phyloP scores from a whole-genome alignment of 2,888 invertebrate genomes.

The Amaurobius ferox region DNA sequence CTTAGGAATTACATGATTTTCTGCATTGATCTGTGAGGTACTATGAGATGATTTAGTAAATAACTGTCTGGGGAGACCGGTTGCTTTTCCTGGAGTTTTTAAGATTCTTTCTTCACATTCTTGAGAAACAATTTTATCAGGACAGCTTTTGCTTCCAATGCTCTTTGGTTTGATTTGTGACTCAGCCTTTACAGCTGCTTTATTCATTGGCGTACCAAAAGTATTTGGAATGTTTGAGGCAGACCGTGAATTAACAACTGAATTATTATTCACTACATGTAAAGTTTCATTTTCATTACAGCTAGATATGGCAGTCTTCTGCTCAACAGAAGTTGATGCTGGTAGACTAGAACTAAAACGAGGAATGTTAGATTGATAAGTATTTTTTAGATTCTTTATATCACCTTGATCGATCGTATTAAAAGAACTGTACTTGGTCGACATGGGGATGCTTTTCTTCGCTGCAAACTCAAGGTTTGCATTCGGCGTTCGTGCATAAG shows the following conservation, averaged over 20 bases:
- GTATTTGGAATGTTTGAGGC: conserved; percentile 43
- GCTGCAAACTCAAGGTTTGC: conserved; percentile 47
- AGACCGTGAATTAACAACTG: conserved; percentile 50
- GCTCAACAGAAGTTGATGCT: conserved; percentile 30
- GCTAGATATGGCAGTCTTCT: conserved; percentile 21
- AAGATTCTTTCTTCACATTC: conserved; percentile 26
- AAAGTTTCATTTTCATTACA: conserved; percentile 59
- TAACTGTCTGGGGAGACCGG: conserved; percentile 63
- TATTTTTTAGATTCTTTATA: conserved; percentile 45
- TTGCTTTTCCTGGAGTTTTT: conserved; percentile 52
- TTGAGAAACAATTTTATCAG: conserved; percentile 51
- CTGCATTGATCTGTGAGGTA: conserved; percentile 25
- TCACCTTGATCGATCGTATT: conserved; percentile 40
- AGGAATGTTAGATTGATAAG: conserved; percentile 67
- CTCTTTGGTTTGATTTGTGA: conserved; percentile 51
- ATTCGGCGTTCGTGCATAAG: conserved; percentile 56
- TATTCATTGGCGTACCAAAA: conserved; percentile 32
- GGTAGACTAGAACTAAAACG: conserved; percentile 65
- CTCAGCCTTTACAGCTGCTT: conserved; percentile 22
- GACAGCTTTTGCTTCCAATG: conserved; percentile 52
- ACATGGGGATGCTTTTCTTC: conserved; percentile 48
- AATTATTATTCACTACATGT: conserved; percentile 70
- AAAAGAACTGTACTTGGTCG: conserved; percentile 44
- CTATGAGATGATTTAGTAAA: conserved; percentile 32
- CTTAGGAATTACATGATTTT: conserved; percentile 18